These are phyloP conservation scores for Bufo gargarizans DNA, from an alignment of 2,113 vertebrate species.

Conservation along the genomic window DNA sequence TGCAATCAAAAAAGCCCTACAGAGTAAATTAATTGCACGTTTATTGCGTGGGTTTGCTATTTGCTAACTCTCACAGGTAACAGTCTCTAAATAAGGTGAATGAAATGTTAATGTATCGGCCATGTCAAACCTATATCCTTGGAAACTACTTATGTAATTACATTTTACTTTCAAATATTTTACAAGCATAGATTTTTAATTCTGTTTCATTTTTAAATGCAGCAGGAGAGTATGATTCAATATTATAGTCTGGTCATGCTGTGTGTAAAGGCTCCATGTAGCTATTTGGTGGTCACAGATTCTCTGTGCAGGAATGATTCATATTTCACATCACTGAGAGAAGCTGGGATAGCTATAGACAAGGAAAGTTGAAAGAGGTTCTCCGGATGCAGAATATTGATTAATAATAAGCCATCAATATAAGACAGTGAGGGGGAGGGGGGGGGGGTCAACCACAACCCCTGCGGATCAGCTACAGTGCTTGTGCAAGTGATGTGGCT, in stretches of 20 bases:
- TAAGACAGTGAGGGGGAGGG: no score
- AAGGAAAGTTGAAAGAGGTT: neutral
- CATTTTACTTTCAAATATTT: conserved; percentile 57
- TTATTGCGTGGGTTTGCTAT: conserved; percentile 32
- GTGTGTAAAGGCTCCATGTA: neutral
- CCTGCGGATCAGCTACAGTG: no score
- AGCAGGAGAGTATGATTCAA: conserved; percentile 30
- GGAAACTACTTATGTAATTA: conserved; percentile 52
- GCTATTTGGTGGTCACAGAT: neutral
- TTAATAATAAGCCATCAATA: no score
- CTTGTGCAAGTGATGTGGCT: no score
- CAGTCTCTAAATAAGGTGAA: conserved; percentile 23
- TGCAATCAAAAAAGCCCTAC: conserved; percentile 38
- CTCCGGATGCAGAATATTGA: no score
- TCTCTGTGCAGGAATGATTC: neutral
- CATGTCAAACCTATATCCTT: conserved; percentile 44
- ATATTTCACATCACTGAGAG: neutral
- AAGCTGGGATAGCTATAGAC: neutral
- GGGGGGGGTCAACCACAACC: no score
- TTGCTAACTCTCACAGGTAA: conserved; percentile 30
- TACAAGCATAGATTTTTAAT: conserved; percentile 34
- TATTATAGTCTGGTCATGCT: conserved; percentile 5
- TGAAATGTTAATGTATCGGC: conserved; percentile 39
- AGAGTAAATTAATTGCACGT: conserved; percentile 34
- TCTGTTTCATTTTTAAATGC: conserved; percentile 26